A percentile compares a stretch with the other conserved stretches of the same genome.
These are phyloP conservation scores for Liposcelis brunnea DNA, from an alignment of 2,888 invertebrate genomes.

Conservation along the genomic window DNA sequence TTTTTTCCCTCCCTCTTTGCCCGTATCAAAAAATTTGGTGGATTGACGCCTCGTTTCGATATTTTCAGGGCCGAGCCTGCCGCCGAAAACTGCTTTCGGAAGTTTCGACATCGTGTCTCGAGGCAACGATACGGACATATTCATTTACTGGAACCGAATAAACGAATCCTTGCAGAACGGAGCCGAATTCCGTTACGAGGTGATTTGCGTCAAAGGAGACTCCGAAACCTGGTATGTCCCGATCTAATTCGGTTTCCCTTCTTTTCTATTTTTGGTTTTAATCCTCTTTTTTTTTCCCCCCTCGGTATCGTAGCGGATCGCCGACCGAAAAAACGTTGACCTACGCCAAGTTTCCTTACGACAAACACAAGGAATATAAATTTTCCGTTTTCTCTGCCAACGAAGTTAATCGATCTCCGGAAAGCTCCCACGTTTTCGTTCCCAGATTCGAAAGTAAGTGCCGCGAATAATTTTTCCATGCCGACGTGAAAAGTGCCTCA, in stretches of 20 bases:
- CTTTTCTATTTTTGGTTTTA: too few species aligned
- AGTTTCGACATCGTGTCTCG: conserved; percentile 47
- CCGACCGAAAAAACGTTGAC: conserved; percentile 38
- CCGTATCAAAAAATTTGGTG: too few species aligned
- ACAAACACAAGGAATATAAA: conserved; percentile 31
- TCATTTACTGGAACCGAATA: conserved; percentile 65
- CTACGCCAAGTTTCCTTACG: conserved; percentile 29
- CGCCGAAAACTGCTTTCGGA: conserved; percentile 54
- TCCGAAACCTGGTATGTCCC: conserved; percentile 20
- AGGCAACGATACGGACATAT: conserved; percentile 28
- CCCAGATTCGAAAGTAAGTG: conserved; percentile 35
- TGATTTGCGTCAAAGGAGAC: conserved; percentile 30
- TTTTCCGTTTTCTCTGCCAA: conserved; percentile 46
- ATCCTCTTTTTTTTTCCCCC: background rate
- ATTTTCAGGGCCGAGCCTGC: conserved; percentile 40
- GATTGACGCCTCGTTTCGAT: too few species aligned
- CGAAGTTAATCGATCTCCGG: conserved; percentile 36
- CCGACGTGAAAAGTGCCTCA: conserved; percentile 7
- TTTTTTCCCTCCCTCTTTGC: conserved; percentile 17
- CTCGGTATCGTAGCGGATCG: conserved; percentile 16
- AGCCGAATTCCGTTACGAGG: conserved; percentile 49
- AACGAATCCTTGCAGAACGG: conserved; percentile 52
- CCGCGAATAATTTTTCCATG: conserved; percentile 7
- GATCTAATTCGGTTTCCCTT: too few species aligned
- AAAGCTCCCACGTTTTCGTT: conserved; percentile 39